Base-by-base conservation (phyloP, 2,888 invertebrate species). In the Rhingia campestris region DNA sequence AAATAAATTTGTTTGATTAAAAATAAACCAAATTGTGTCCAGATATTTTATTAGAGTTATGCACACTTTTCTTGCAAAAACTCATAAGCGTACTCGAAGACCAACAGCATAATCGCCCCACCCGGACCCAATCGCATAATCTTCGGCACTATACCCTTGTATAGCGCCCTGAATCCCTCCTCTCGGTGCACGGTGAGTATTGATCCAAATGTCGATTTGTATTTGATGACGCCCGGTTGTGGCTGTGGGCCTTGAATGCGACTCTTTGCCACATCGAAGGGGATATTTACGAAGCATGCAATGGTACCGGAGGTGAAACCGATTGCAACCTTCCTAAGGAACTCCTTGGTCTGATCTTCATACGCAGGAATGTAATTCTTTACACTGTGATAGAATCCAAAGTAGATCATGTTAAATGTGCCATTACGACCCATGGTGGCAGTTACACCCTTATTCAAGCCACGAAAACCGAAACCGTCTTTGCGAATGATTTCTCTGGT, bases 251-350 rank as follows among this genome's bases (percentile, higher is more conserved):
- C 98, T 91, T 98, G 98, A 87, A 98, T 98, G 67, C 98, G 93
- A 87, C 97, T 97, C 91, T 98, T 98, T 32, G 97, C 98, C 35
- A 98, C 98, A 90, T 98, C 98, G 91, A 98, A 98, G 5, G 98
- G 98, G 92, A 98, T 98, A 91, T 98, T 98, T 56, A 96, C 92
- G 87, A 95, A 94, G 4, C 97, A 98, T 6, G 96, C 98, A 41
- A 98, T 90, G 0, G 96, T 95, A 3, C 98, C 98, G 9, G 98
- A 97, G 7, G 94, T 93, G 89, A 98, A 97, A 45, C 98, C 98
- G 87, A 98, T 95, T 0, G 93, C 92, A 45, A 97, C 94, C 92
- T 97, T 96, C 41, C 95, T 93, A 2, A 94, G 91, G 88, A 97
- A 95, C 89, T 96, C 96, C 59, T 93, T 88, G 6, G 94, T 89